Conservation (phyloP, 2,888 invertebrate genomes). For the Platycnemis pennipes region DNA sequence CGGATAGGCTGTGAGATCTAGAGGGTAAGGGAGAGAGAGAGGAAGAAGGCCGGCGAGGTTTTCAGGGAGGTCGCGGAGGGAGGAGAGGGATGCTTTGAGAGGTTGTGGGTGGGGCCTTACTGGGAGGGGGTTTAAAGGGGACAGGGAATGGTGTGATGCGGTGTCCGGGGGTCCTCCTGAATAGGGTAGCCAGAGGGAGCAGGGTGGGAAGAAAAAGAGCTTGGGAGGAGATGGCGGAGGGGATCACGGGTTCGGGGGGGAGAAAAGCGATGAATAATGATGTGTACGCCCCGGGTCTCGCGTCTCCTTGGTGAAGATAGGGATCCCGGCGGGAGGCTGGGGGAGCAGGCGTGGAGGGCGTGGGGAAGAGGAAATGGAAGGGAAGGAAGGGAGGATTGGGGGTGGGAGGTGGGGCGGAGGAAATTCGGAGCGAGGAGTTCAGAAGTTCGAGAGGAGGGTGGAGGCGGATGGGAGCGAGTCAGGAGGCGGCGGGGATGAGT, state of each 20-base stretch:
- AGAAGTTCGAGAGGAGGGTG: background rate
- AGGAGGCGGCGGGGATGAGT: background rate
- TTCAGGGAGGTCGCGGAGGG: background rate
- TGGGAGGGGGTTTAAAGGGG: background rate
- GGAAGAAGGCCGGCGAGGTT: background rate
- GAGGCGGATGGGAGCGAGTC: background rate
- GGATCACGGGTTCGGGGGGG: background rate
- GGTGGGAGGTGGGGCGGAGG: background rate
- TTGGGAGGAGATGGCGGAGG: background rate
- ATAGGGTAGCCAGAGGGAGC: constrained; percentile 29
- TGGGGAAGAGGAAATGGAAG: background rate
- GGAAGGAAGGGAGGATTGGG: constrained; percentile 3
- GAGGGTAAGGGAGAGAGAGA: background rate
- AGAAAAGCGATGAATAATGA: constrained; percentile 68
- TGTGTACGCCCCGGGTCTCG: constrained; percentile 66
- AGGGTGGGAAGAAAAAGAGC: background rate
- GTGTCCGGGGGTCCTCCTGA: constrained; percentile 33
- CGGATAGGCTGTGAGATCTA: constrained; percentile 19
- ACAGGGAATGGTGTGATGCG: constrained; percentile 13
- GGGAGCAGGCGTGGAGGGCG: background rate
- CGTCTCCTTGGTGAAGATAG: constrained; percentile 65
- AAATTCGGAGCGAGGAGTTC: background rate
- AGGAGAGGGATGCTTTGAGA: constrained; percentile 11
- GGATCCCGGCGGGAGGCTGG: constrained; percentile 61
- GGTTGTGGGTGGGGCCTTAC: background rate